These are phyloP conservation scores for Standfussiana lucernea DNA, from an alignment of 2,888 invertebrate species.

Conservation along the genomic window DNA sequence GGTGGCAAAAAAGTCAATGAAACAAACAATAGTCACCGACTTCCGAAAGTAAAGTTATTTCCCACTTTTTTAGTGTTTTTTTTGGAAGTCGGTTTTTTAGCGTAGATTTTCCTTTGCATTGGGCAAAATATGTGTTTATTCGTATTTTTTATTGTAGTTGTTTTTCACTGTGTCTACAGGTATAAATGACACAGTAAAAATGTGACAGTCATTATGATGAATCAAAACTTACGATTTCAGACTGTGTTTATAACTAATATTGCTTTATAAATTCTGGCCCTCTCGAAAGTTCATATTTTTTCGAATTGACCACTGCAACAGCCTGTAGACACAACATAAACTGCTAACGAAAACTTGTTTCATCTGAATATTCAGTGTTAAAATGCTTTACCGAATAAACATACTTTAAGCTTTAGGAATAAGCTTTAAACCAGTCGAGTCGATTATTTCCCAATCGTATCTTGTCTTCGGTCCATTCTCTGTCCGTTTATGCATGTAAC, in stretches of 20 bases:
- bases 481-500: not conserved
- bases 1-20: too few relatives aligned
- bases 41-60: too few relatives aligned
- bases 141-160: not conserved
- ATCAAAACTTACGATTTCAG: not conserved
- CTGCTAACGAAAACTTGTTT: slow-evolving; percentile 24
- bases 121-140: not conserved
- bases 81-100: too few relatives aligned
- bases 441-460: not conserved
- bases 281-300: slow-evolving; percentile 26
- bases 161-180: too few relatives aligned
- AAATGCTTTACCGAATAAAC: not conserved
- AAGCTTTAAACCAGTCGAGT: not conserved
- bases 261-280: not conserved
- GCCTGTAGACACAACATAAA: not conserved
- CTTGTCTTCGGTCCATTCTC: slow-evolving; percentile 4
- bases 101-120: not conserved
- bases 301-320: not conserved
- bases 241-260: not conserved
- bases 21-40: too few relatives aligned
- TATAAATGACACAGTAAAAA: not conserved
- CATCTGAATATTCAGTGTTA: not conserved
- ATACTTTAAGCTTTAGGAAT: not conserved
- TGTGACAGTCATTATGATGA: not conserved
- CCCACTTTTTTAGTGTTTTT: too few relatives aligned